phyloP scores from a whole-genome alignment of 2,797 vertebrate genomes.

The Graptemys geographica region DNA sequence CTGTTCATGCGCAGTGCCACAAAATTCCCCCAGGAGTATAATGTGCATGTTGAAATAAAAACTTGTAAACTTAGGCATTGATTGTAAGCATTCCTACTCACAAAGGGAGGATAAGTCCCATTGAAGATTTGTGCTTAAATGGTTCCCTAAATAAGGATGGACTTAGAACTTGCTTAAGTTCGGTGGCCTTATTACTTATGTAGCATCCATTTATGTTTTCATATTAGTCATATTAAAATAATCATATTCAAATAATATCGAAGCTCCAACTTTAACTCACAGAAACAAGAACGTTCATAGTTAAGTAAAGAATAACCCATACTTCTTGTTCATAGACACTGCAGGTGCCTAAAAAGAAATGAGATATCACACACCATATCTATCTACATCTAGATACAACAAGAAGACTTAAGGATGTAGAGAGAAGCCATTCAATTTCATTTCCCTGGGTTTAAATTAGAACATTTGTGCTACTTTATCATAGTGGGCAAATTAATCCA shows the following conservation, averaged over 20 bases:
- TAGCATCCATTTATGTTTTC: background rate
- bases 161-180: background rate
- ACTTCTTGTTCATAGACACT: background rate
- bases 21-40: background rate
- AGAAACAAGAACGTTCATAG: background rate
- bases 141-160: background rate
- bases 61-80: fast-evolving
- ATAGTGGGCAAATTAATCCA: background rate
- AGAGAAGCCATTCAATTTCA: background rate
- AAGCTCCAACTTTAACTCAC: background rate
- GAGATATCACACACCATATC: background rate
- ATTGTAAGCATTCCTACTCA: background rate
- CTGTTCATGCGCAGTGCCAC: too few species aligned
- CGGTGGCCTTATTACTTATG: background rate
- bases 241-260: background rate
- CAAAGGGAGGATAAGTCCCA: background rate
- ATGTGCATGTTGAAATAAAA: background rate
- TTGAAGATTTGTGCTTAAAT: background rate
- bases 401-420: background rate
- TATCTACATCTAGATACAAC: background rate
- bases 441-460: background rate
- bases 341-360: background rate
- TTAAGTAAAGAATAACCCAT: background rate
- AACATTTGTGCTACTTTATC: background rate
- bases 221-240: background rate